Base-by-base conservation (phyloP, 2,888 invertebrate species). In the Esperia sulphurella region DNA sequence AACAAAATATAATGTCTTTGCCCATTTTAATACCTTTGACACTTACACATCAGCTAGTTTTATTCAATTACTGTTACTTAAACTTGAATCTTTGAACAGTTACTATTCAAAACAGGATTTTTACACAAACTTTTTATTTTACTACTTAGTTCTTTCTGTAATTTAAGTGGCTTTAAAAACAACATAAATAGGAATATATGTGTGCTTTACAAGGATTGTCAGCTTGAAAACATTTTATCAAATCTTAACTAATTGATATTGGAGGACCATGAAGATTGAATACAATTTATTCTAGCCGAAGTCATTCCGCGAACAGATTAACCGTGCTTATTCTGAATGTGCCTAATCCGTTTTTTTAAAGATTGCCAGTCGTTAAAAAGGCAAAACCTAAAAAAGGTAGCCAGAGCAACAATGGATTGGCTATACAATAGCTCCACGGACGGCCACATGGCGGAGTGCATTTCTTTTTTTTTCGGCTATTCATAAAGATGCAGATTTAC, bases 311-410 rank as follows among this genome's bases (percentile, higher is more conserved):
- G 75, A 82, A 83, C 65, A 66, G 68, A 79, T 78, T 33, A 33
- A 6, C 3, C 21, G 21, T 21, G 64, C 65, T 68, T 71, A 73
- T 75, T 76, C 70, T 78, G 70, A 71, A 68, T 75, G 73, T 78
- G 5, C 21, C 21, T 21, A 78, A 83, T 83, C 76, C 67, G 69
- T 78, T 81, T 83, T 83, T 75, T 71, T 75, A 72, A 73, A 66
- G 64, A 10, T 41, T 40, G 44, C 66, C 68, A 79, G 75, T 79
- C 71, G 75, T 71, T 74, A 64, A 75, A 77, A 76, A 71, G 65
- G 75, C 70, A 68, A 80, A 78, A 72, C 61, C 68, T 74, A 79
- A 73, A 81, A 81, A 79, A 78, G 76, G 78, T 71, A 72, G 67
- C 58, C 53, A 55, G 58, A 74, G 67, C 63, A n/a, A 86, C 87